Conservation (phyloP, 2,113 vertebrate species). For the Pseudorasbora parva region DNA sequence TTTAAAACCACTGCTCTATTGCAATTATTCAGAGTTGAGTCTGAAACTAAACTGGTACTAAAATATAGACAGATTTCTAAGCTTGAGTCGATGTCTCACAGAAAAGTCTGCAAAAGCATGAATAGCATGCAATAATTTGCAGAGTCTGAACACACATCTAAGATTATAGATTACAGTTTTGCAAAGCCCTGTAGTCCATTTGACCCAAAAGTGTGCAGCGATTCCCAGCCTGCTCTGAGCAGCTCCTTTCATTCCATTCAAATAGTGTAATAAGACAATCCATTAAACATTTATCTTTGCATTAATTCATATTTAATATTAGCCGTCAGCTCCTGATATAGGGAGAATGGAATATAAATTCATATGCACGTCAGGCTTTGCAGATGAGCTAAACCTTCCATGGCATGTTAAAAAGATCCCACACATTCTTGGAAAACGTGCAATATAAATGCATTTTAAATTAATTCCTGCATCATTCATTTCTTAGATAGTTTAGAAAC, state of each 20-base stretch:
- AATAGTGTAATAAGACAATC: conserved; percentile 46
- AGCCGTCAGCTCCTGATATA: conserved; percentile 35
- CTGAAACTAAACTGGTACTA: too few species aligned
- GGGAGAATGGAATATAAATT: conserved; percentile 22
- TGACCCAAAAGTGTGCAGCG: conserved; percentile 7
- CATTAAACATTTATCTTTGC: conserved; percentile 50
- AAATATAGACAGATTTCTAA: background rate
- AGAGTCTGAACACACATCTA: background rate
- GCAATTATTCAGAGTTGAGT: too few species aligned
- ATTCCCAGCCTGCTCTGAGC: background rate
- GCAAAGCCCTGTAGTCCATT: conserved; percentile 20
- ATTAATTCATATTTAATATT: conserved; percentile 54
- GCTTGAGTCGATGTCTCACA: background rate
- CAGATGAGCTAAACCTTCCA: conserved; percentile 33
- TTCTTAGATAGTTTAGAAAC: conserved; percentile 26
- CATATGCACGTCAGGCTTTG: conserved; percentile 7
- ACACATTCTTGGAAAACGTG: conserved; percentile 11
- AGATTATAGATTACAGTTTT: background rate
- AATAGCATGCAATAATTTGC: background rate
- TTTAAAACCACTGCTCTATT: too few species aligned
- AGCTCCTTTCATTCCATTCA: conserved; percentile 37
- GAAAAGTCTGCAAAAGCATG: background rate
- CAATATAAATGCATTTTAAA: conserved; percentile 29
- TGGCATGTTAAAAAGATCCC: conserved; percentile 37
- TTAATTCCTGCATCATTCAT: conserved; percentile 20